phyloP scores from a whole-genome alignment of 2,113 vertebrate species.

The Carettochelys insculpta region DNA sequence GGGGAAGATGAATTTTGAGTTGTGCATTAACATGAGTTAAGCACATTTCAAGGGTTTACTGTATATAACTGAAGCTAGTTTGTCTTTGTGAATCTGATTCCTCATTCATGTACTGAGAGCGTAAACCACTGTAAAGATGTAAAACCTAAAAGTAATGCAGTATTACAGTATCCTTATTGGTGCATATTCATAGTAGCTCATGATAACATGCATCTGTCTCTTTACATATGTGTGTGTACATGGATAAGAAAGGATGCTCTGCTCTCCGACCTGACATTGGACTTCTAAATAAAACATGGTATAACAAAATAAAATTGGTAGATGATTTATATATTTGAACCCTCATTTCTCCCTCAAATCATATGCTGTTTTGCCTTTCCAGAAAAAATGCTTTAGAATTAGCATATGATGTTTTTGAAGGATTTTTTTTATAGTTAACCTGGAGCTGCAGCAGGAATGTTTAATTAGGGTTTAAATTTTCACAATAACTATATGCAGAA shows the following conservation, averaged over 20 bases:
- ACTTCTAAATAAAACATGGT: neutral
- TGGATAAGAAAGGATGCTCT: neutral
- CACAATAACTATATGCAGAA: neutral
- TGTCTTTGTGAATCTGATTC: neutral
- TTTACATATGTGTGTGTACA: neutral
- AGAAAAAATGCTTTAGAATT: neutral
- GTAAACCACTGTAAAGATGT: neutral
- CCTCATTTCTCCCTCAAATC: neutral
- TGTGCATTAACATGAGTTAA: too few species aligned
- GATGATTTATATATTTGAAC: neutral
- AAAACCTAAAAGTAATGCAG: neutral
- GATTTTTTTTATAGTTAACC: neutral
- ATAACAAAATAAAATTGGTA: neutral
- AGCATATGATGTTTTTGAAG: neutral
- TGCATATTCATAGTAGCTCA: neutral
- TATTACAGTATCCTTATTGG: neutral
- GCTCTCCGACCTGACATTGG: neutral
- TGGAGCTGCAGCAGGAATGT: neutral
- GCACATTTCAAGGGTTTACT: too few species aligned
- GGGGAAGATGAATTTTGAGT: too few species aligned
- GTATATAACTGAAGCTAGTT: accelerated
- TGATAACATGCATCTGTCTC: neutral
- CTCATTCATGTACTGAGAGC: neutral
- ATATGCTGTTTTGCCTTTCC: neutral
- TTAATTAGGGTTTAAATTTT: neutral